Conservation (phyloP, 2,797 vertebrate genomes). For the Eospalax fontanierii region DNA sequence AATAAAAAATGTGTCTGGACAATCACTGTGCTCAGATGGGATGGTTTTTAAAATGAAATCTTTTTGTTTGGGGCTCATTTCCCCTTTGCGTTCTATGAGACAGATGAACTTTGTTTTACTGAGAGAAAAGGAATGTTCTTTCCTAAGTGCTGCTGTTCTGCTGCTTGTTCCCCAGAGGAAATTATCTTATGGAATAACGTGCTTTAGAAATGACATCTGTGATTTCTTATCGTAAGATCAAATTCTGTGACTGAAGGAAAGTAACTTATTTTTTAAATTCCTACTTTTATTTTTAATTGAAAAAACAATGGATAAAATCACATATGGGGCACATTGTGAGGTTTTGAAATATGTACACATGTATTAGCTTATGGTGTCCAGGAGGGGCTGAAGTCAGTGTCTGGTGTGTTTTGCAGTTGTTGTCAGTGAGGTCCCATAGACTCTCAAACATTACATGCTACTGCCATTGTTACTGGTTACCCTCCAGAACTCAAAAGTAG, state of each 20-base stretch:
- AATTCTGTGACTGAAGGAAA: neutral
- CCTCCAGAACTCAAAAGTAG: no score
- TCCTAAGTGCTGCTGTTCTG: constrained; percentile 53
- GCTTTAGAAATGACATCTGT: constrained; percentile 4
- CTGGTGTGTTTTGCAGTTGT: no score
- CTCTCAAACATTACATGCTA: no score
- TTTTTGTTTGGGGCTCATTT: constrained; percentile 44
- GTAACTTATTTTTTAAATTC: constrained; percentile 25
- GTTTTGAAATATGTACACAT: neutral
- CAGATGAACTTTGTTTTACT: constrained; percentile 63
- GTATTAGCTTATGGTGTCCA: no score
- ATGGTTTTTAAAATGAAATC: constrained; percentile 63
- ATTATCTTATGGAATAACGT: constrained; percentile 28
- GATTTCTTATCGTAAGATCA: constrained; percentile 65
- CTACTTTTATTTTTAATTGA: neutral
- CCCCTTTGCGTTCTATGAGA: constrained; percentile 65
- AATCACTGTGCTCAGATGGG: constrained; percentile 33
- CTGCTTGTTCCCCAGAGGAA: constrained; percentile 35
- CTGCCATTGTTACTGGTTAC: no score
- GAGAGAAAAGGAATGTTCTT: constrained; percentile 63
- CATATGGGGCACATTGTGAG: neutral
- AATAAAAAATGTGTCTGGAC: constrained; percentile 63
- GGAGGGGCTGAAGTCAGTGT: no score
- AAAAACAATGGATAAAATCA: neutral
- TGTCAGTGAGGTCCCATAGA: no score